Percentiles rank a stretch among this genome's conserved stretches.
These are phyloP conservation scores for Otolemur garnettii DNA, from an alignment of 2,113 vertebrate species.

Conservation along the genomic window DNA sequence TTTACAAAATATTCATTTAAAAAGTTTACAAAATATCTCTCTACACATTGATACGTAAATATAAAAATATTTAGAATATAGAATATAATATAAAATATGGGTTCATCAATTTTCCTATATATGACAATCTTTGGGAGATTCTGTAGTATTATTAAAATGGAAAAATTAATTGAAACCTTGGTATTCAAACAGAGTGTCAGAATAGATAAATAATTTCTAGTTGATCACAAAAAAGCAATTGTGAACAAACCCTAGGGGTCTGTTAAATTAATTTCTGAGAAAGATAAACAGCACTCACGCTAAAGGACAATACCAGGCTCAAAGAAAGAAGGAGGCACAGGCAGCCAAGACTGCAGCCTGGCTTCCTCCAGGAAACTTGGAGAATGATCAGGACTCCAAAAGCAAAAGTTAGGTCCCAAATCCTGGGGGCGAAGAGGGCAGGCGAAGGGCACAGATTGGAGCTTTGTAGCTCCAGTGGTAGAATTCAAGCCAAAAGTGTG, in stretches of 20 bases:
- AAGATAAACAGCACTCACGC: neutral
- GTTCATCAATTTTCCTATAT: too few species aligned
- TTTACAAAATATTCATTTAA: too few species aligned
- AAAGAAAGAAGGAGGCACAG: neutral
- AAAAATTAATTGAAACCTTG: slow-evolving; percentile 64
- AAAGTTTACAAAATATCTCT: too few species aligned
- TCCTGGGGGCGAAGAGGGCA: neutral
- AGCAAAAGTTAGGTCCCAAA: neutral
- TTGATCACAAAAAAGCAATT: neutral
- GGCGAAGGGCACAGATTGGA: neutral
- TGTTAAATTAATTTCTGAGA: slow-evolving; percentile 6
- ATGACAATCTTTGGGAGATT: too few species aligned
- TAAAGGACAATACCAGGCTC: neutral
- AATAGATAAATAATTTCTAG: neutral
- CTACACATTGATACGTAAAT: too few species aligned
- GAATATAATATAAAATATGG: too few species aligned
- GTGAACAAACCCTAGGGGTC: neutral
- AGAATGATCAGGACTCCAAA: neutral
- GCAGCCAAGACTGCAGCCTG: neutral
- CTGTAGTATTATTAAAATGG: neutral
- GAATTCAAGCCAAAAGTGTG: neutral
- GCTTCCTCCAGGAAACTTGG: neutral
- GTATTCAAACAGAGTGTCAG: neutral
- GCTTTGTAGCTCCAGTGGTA: neutral
- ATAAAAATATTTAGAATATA: too few species aligned